Conservation (phyloP, 2,888 invertebrate genomes). For the Thyatira batis region DNA sequence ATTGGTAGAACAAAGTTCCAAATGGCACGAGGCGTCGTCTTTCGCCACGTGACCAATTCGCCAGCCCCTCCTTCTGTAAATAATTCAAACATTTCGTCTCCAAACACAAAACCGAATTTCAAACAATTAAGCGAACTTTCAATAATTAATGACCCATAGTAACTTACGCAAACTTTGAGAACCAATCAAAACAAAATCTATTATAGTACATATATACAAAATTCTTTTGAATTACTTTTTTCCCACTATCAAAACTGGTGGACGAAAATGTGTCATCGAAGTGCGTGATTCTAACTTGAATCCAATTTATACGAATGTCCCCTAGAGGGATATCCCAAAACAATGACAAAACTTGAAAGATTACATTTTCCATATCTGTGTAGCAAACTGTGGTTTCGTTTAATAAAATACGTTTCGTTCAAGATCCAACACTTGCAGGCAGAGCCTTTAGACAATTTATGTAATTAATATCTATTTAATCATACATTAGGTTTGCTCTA, state of each 20-base stretch:
- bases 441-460: background rate
- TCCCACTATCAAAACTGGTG: constrained; percentile 11
- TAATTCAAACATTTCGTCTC: constrained; percentile 60
- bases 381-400: too few species aligned
- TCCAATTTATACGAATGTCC: constrained; percentile 77
- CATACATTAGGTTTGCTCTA: too few species aligned
- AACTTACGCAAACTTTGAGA: constrained; percentile 32
- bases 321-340: constrained; percentile 71
- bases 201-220: constrained; percentile 5
- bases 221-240: constrained; percentile 4
- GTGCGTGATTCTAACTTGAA: constrained; percentile 71
- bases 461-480: too few species aligned
- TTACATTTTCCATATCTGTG: constrained; percentile 47
- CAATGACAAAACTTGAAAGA: constrained; percentile 71
- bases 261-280: constrained; percentile 40
- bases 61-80: constrained; percentile 56
- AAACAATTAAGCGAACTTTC: constrained; percentile 61
- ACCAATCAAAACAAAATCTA: constrained; percentile 7
- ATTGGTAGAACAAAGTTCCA: constrained; percentile 8
- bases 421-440: background rate
- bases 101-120: constrained; percentile 52
- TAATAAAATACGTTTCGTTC: constrained; percentile 13
- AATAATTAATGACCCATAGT: constrained; percentile 48
- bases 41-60: constrained; percentile 56
- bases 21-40: constrained; percentile 40